Percentiles rank a stretch among this genome's conserved stretches.
Evolutionary conservation across 2,797 vertebrate genomes (phyloP).

Genomic region (Sebastes paucispinis): DNA sequence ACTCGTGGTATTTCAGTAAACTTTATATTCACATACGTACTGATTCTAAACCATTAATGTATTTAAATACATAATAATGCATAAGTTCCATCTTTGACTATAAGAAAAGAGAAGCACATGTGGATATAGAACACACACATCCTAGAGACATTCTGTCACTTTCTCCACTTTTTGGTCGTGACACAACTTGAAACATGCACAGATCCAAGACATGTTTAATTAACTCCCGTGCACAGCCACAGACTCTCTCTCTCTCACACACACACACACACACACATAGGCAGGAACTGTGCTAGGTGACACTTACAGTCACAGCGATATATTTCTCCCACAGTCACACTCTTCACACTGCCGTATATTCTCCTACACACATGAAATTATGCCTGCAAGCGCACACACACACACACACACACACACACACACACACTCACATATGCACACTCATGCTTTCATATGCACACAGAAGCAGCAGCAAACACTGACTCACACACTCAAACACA

Average conservation of each 20-base stretch:
- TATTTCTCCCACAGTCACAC: constrained; percentile 30
- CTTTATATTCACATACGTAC: neutral
- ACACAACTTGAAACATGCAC: constrained; percentile 6
- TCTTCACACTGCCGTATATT: constrained; percentile 11
- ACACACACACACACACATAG: neutral
- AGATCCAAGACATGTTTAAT: constrained; percentile 25
- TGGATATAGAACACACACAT: neutral
- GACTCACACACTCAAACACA: constrained; percentile 56
- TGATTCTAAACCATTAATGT: neutral
- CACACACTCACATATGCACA: neutral
- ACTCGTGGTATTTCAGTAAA: neutral
- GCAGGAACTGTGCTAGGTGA: neutral
- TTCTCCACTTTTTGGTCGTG: neutral
- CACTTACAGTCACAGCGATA: constrained; percentile 14
- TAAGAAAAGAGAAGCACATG: neutral
- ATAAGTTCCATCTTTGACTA: neutral
- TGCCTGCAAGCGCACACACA: constrained; percentile 1
- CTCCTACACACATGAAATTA: constrained; percentile 32
- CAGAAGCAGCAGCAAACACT: constrained; percentile 41
- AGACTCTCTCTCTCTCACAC: neutral
- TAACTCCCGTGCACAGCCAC: neutral
- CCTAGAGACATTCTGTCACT: neutral
- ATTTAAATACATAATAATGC: neutral
- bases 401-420: neutral
- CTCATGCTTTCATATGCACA: constrained; percentile 38